Evolutionary conservation across 1,140 invertebrate species (phyloP).

Genomic region (Drosophila mojavensis): DNA sequence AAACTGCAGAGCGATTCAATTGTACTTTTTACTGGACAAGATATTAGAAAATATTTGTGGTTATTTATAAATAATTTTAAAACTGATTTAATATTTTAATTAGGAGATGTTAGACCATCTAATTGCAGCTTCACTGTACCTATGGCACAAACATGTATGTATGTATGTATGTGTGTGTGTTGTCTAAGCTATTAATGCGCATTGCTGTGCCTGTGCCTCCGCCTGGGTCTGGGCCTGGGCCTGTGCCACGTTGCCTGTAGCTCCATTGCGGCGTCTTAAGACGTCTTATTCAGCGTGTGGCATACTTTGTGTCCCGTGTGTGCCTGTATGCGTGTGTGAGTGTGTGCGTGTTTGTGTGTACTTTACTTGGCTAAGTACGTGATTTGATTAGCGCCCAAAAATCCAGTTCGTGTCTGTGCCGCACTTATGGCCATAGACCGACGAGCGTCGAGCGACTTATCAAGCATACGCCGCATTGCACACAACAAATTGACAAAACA

Average conservation of each 20-base stretch:
- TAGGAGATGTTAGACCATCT: not conserved
- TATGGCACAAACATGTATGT: constrained; percentile 6
- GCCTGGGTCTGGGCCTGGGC: not conserved
- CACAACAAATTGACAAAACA: constrained; percentile 28
- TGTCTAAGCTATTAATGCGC: constrained; percentile 73
- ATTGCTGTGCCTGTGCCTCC: constrained; percentile 27
- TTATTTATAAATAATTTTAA: too few relatives aligned
- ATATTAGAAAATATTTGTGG: not conserved
- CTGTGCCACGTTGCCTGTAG: constrained; percentile 20
- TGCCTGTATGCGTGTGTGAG: constrained; percentile 11
- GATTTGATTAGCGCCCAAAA: constrained; percentile 79
- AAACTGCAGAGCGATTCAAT: not conserved
- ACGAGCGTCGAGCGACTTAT: constrained; percentile 35
- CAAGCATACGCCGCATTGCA: constrained; percentile 47
- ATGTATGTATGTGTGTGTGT: constrained; percentile 9
- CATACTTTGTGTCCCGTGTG: constrained; percentile 53
- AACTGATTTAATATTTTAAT: too few relatives aligned
- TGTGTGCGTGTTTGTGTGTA: constrained; percentile 49
- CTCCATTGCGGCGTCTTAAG: constrained; percentile 16
- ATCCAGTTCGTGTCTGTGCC: constrained; percentile 48
- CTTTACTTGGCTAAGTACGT: constrained; percentile 82
- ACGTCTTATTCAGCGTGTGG: constrained; percentile 44
- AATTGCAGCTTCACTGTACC: constrained; percentile 13
- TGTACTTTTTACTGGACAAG: too few relatives aligned
- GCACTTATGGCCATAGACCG: constrained; percentile 18